Evolutionary conservation across 2,113 vertebrate species (phyloP).

Genomic region (Triplophysa dalaica): DNA sequence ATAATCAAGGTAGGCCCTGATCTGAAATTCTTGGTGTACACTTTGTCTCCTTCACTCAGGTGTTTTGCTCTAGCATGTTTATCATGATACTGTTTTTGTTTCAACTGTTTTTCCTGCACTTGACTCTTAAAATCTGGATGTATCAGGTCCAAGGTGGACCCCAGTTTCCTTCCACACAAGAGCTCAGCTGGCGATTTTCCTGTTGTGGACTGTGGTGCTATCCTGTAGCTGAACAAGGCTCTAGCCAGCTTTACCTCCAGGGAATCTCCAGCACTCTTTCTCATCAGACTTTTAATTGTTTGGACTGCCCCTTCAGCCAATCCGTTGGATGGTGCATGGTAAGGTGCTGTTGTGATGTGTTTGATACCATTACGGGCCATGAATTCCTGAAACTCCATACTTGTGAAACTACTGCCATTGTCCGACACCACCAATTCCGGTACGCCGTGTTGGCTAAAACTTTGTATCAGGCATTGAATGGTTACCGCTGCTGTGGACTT

Average conservation of each 20-base stretch:
- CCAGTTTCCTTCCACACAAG: slow-evolving; percentile 11
- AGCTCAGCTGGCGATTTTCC: slow-evolving; percentile 40
- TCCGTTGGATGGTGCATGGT: slow-evolving; percentile 9
- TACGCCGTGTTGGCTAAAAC: slow-evolving; percentile 25
- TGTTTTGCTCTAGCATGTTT: neutral
- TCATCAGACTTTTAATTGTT: neutral
- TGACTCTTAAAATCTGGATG: slow-evolving; percentile 14
- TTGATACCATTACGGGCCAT: slow-evolving; percentile 3
- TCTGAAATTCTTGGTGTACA: neutral
- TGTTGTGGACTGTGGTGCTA: slow-evolving; percentile 5
- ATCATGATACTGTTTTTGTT: slow-evolving; percentile 28
- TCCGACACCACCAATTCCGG: slow-evolving; percentile 19
- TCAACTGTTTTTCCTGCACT: neutral
- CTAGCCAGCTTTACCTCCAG: neutral
- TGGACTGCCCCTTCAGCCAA: neutral
- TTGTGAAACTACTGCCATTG: slow-evolving; percentile 30
- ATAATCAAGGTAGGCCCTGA: slow-evolving; percentile 1
- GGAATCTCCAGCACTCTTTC: neutral
- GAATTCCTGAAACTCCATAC: slow-evolving; percentile 14
- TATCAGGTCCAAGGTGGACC: slow-evolving; percentile 32
- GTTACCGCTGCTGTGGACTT: neutral
- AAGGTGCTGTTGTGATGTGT: neutral
- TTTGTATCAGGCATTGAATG: neutral
- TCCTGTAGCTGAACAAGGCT: neutral
- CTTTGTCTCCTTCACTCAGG: neutral